Evolutionary conservation across 2,797 vertebrate genomes (phyloP).

Genomic region (Okamejei kenojei): DNA sequence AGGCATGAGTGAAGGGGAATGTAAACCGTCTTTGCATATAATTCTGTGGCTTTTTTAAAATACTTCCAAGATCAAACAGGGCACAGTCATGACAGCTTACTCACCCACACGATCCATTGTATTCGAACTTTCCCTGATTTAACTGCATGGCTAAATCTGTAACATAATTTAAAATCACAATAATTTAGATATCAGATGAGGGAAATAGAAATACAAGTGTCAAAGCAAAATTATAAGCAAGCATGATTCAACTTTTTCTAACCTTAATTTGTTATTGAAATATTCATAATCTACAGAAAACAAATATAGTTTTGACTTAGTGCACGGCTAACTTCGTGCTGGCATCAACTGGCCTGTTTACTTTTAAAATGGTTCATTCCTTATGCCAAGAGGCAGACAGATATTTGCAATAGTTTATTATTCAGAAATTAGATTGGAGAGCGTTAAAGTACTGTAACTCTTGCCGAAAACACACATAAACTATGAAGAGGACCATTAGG

Average conservation of each 20-base stretch:
- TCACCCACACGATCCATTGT: conserved; percentile 98
- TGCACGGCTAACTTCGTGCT: not conserved
- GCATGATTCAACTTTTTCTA: not conserved
- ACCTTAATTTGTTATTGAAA: not conserved
- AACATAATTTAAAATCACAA: conserved; percentile 47
- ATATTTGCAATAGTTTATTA: not conserved
- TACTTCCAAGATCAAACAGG: conserved; percentile 40
- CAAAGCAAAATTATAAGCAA: not conserved
- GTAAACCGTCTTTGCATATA: no score
- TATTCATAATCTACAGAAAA: not conserved
- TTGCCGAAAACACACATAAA: not conserved
- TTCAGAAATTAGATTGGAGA: not conserved
- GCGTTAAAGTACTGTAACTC: not conserved
- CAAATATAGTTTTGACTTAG: not conserved
- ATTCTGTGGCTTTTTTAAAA: conserved; percentile 41
- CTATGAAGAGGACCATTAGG: not conserved
- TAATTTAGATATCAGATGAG: not conserved
- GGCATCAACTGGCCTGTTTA: not conserved
- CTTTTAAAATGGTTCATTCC: not conserved
- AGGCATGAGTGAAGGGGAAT: not conserved
- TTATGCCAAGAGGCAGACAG: not conserved
- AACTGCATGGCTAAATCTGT: conserved; percentile 97
- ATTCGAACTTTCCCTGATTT: conserved; percentile 98
- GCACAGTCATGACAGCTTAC: conserved; percentile 53
- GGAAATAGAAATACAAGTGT: not conserved